These are phyloP conservation scores for Melanostoma mellinum DNA, from an alignment of 2,888 invertebrate species.

Conservation along the genomic window DNA sequence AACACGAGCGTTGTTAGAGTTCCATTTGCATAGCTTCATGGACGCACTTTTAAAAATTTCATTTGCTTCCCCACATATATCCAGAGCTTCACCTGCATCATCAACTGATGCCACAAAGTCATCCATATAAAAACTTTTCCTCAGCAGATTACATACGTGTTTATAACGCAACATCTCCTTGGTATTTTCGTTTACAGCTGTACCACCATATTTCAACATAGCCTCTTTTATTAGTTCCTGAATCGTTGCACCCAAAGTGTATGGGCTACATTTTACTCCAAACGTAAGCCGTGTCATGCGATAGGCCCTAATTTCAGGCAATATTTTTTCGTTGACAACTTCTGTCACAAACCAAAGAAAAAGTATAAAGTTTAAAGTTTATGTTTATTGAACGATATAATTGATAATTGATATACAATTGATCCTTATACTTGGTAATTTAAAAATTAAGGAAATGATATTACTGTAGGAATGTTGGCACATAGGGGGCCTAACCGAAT, in stretches of 20 bases:
- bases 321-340: slow-evolving; percentile 7
- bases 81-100: background rate
- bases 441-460: too few species aligned
- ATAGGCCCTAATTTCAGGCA: slow-evolving; percentile 43
- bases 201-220: background rate
- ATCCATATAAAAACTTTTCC: slow-evolving; percentile 18
- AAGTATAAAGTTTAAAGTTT: too few species aligned
- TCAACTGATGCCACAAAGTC: slow-evolving; percentile 12
- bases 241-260: slow-evolving; percentile 28
- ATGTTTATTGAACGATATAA: too few species aligned
- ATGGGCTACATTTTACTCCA: slow-evolving; percentile 38
- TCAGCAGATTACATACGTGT: background rate
- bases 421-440: too few species aligned
- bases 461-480: too few species aligned
- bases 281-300: slow-evolving; percentile 44
- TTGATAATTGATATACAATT: too few species aligned
- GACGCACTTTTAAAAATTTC: slow-evolving; percentile 24
- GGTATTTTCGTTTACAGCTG: background rate
- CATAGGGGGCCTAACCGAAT: too few species aligned
- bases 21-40: slow-evolving; percentile 42
- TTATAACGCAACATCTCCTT: background rate
- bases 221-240: slow-evolving; percentile 33
- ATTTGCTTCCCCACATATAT: slow-evolving; percentile 3
- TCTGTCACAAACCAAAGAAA: slow-evolving; percentile 64
- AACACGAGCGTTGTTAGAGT: slow-evolving; percentile 6